phyloP scores from a whole-genome alignment of 2,113 vertebrate genomes.

The Rhinopomastus cyanomelas region DNA sequence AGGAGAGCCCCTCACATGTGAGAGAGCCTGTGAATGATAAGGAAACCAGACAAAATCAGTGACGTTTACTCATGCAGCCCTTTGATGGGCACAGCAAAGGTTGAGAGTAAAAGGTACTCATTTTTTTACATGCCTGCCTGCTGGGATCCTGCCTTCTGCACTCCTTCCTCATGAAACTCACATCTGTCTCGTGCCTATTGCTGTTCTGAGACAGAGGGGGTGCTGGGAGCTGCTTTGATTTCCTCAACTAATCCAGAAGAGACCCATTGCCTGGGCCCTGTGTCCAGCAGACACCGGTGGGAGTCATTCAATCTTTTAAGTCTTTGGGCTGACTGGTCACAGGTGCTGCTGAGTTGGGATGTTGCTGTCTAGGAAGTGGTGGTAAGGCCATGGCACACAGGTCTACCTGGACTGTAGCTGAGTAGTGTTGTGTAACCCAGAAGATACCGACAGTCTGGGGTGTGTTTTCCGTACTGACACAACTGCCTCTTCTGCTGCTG shows the following conservation, averaged over 20 bases:
- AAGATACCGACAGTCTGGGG: not conserved
- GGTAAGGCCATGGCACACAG: not conserved
- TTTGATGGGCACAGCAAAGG: not conserved
- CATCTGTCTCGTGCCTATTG: not conserved
- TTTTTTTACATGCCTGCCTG: not conserved
- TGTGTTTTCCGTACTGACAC: not conserved
- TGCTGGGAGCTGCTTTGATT: not conserved
- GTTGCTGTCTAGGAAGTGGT: not conserved
- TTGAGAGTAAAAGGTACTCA: not conserved
- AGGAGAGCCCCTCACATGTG: rapidly evolving
- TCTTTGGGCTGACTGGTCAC: not conserved
- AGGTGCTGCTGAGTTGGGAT: not conserved
- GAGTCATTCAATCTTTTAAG: no score
- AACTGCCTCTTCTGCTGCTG: not conserved
- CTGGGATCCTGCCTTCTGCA: not conserved
- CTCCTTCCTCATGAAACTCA: not conserved
- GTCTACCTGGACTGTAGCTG: not conserved
- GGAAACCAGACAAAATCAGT: not conserved
- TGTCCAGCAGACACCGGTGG: not conserved
- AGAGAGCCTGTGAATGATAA: not conserved
- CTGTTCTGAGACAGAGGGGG: not conserved
- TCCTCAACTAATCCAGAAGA: not conserved
- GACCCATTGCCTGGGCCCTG: not conserved
- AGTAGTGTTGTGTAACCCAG: not conserved
- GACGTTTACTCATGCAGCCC: not conserved